A percentile compares a stretch with the other conserved stretches of the same genome.
Conservation (phyloP, 2,113 vertebrate genomes). For the Silurus meridionalis region DNA sequence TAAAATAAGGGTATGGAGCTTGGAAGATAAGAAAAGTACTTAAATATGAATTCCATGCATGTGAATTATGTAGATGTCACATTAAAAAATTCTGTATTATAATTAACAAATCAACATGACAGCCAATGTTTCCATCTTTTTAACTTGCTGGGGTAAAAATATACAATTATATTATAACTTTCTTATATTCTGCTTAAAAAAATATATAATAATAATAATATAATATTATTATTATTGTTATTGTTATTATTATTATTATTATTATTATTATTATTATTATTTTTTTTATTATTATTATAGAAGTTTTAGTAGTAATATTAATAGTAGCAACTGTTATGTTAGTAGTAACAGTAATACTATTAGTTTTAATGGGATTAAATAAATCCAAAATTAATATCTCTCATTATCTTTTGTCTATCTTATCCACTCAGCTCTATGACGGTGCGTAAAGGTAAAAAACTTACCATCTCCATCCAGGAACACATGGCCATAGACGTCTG, state of each 20-base stretch:
- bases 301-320: neutral
- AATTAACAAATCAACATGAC: neutral
- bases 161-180: neutral
- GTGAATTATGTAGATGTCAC: neutral
- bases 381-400: neutral
- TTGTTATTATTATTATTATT: no score
- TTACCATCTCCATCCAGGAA: conserved; percentile 32
- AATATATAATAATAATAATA: neutral
- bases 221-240: no score
- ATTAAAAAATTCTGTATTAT: neutral
- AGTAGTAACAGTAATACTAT: neutral
- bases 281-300: neutral
- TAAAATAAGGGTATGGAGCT: neutral
- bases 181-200: neutral
- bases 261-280: no score
- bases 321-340: neutral
- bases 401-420: neutral
- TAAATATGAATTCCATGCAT: neutral
- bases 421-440: conserved; percentile 19
- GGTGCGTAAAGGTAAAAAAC: conserved; percentile 30
- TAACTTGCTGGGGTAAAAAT: neutral
- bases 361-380: neutral
- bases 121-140: neutral
- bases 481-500: conserved; percentile 34
- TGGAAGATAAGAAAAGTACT: neutral